Evolutionary conservation across 2,797 vertebrate genomes (phyloP).

Genomic region (Gymnothorax reevesii): DNA sequence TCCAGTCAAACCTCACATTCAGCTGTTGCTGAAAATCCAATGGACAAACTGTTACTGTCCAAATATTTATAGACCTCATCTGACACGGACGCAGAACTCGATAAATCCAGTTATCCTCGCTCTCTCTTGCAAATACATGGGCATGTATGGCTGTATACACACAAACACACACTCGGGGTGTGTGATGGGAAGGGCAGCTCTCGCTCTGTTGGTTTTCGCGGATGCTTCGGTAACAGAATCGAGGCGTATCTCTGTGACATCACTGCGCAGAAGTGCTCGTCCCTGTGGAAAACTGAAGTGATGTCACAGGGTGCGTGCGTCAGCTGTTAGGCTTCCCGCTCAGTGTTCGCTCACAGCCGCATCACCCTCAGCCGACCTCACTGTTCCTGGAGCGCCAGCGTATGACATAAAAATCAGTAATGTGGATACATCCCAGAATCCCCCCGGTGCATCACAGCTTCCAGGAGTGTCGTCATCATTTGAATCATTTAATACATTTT

Average conservation of each 20-base stretch:
- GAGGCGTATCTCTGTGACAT: not conserved
- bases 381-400: not conserved
- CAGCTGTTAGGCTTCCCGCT: not conserved
- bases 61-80: not conserved
- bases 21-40: no score
- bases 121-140: not conserved
- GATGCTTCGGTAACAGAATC: not conserved
- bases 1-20: no score
- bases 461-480: not conserved
- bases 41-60: no score
- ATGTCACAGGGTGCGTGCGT: not conserved
- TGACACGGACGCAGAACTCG: not conserved
- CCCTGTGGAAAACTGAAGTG: not conserved
- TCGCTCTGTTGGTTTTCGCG: not conserved
- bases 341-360: not conserved
- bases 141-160: not conserved
- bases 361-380: not conserved
- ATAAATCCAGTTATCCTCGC: not conserved
- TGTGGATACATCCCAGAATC: not conserved
- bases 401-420: not conserved
- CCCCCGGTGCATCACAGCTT: not conserved
- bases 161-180: not conserved
- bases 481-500: no score
- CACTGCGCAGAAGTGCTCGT: not conserved
- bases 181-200: not conserved